Evolutionary conservation across 2,113 vertebrate species (phyloP).

Genomic region (Gallinago undulata): DNA sequence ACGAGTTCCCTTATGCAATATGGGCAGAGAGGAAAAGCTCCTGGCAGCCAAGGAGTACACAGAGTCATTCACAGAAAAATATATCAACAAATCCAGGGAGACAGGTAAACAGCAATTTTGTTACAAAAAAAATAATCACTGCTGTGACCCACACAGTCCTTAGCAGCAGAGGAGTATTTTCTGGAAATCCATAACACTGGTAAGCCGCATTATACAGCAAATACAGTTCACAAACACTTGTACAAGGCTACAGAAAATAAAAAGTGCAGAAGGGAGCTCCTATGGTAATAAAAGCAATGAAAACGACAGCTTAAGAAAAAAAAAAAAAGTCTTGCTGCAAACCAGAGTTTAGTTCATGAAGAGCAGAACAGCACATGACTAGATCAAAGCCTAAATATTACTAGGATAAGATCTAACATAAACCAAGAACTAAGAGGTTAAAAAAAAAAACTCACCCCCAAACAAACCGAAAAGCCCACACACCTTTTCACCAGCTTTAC

Average conservation of each 20-base stretch:
- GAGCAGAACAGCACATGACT: neutral
- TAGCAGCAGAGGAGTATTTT: neutral
- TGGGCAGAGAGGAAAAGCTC: neutral
- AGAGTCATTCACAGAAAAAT: neutral
- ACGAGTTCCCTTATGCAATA: neutral
- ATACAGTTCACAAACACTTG: neutral
- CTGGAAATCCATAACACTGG: neutral
- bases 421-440: neutral
- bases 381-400: neutral
- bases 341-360: neutral
- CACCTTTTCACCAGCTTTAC: neutral
- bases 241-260: neutral
- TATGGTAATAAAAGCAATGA: neutral
- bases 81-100: neutral
- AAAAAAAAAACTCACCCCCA: too few relatives aligned
- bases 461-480: neutral
- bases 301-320: neutral
- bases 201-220: neutral
- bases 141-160: neutral
- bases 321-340: neutral
- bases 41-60: neutral
- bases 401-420: slow-evolving; percentile 1
- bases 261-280: neutral
- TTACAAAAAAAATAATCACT: neutral
- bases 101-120: neutral